Evolutionary conservation across 1,140 invertebrate genomes (phyloP), one percentile per base, ranked within the genome.

Genomic region (Caenorhabditis brenneri): DNA sequence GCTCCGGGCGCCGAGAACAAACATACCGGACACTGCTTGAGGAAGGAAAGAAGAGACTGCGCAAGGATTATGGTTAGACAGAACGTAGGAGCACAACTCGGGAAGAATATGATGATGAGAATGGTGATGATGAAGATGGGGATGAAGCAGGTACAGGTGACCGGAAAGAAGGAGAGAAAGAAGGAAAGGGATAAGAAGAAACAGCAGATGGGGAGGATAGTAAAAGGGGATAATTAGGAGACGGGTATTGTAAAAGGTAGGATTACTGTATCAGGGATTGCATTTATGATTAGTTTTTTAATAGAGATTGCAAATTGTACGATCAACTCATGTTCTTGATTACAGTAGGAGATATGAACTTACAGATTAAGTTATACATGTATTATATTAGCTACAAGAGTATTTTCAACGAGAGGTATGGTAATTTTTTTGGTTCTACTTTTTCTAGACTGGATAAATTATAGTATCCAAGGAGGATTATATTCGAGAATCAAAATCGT

Each of bases 11-110:
- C 58, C 39, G 39, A 42, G 58, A 74, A n/a, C 65, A 74, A 74
- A 74, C 65, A 74, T 74, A 74, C 65, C 36, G 65, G 65, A 74
- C 65, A 74, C 36, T 74, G 36, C 36, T 74, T 42, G 65, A 42
- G 60, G 19, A 33, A 51, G n/a, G n/a, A 74, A 31, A 36, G 27
- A 24, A 58, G 22, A 58, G 55, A 58, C 55, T 58, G 55, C 27
- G 55, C 55, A 58, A 58, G 58, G 58, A 65, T 65, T 65, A 65
- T 65, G 58, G 3, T 22, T 5, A 42, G 39, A 65, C n/a, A 65
- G 29, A 65, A 65, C 58, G 58, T n/a, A 65, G 19, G 29, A 36
- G 58, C 58, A 65, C 29, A 7, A 65, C 36, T 74, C 65, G 65
- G 65, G 36, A 74, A 74, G 65, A 74, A 74, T 24, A 29, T n/a